Evolutionary conservation across 2,888 invertebrate genomes (phyloP).

Genomic region (Eledona agricola): DNA sequence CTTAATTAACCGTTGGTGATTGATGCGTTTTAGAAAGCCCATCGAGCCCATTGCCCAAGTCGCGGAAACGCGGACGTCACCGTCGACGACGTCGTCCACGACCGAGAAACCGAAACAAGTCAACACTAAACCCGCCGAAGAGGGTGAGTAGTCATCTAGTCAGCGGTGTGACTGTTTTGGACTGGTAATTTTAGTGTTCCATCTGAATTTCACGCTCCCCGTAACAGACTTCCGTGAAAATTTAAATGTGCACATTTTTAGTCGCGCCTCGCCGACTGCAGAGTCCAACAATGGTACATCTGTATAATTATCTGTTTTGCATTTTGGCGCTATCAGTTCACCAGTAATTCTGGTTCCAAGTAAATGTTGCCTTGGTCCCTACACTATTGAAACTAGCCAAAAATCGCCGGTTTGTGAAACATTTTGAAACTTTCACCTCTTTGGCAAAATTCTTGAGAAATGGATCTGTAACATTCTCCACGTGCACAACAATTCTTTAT

Average conservation of each 20-base stretch:
- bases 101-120: conserved; percentile 52
- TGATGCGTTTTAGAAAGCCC: conserved; percentile 55
- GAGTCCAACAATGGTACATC: conserved; percentile 22
- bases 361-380: too few species aligned
- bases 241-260: conserved; percentile 51
- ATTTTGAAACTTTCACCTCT: too few species aligned
- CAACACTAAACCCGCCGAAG: conserved; percentile 42
- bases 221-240: conserved; percentile 53
- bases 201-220: conserved; percentile 50
- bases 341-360: too few species aligned
- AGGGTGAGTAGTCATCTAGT: conserved; percentile 38
- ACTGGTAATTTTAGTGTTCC: conserved; percentile 50
- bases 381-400: too few species aligned
- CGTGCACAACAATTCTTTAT: conserved; percentile 14
- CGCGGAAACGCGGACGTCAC: conserved; percentile 40
- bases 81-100: conserved; percentile 12
- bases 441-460: conserved; percentile 1
- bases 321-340: conserved; percentile 19
- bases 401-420: too few species aligned
- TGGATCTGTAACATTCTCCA: neutral
- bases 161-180: conserved; percentile 51
- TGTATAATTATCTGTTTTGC: conserved; percentile 15
- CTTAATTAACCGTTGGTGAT: too few species aligned
- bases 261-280: conserved; percentile 15
- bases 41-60: conserved; percentile 43